Evolutionary conservation across 2,888 invertebrate genomes (phyloP).

Genomic region (Dioctria rufipes): DNA sequence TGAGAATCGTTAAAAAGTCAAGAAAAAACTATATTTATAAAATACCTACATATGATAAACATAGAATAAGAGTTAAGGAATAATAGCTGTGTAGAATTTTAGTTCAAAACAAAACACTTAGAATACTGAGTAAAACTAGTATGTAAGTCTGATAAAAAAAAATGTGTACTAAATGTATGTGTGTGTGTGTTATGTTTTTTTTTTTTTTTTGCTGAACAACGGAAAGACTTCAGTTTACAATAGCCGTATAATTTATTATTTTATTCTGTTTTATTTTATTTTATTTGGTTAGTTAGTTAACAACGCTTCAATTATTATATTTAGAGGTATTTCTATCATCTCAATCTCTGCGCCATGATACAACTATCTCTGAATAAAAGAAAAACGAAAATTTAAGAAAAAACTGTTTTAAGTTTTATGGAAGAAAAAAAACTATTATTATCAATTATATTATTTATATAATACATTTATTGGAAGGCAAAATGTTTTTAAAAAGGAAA

Average conservation of each 20-base stretch:
- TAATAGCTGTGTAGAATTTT: slow-evolving; percentile 16
- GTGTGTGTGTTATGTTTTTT: not conserved
- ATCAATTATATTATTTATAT: not conserved
- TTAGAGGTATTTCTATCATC: slow-evolving; percentile 38
- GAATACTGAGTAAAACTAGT: not conserved
- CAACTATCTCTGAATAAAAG: slow-evolving; percentile 32
- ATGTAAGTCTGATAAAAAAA: not conserved
- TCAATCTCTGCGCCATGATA: not conserved
- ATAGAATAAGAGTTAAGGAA: not conserved
- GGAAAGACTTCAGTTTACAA: slow-evolving; percentile 46
- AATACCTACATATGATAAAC: slow-evolving; percentile 12
- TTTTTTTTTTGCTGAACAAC: slow-evolving; percentile 26
- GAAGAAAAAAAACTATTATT: slow-evolving; percentile 33
- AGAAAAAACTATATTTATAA: not conserved
- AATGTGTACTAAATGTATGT: slow-evolving; percentile 35
- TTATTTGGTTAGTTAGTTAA: slow-evolving; percentile 34
- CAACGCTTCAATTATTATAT: slow-evolving; percentile 20
- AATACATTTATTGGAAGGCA: slow-evolving; percentile 33
- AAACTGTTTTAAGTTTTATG: slow-evolving; percentile 52
- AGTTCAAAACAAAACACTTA: slow-evolving; percentile 27
- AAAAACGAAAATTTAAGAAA: slow-evolving; percentile 21
- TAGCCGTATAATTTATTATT: slow-evolving; percentile 41
- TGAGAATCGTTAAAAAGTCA: slow-evolving; percentile 49
- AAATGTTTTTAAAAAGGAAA: slow-evolving; percentile 47
- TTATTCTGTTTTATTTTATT: slow-evolving; percentile 8